Base-by-base conservation (phyloP, 2,113 vertebrate species). In the Vulpes lagopus region DNA sequence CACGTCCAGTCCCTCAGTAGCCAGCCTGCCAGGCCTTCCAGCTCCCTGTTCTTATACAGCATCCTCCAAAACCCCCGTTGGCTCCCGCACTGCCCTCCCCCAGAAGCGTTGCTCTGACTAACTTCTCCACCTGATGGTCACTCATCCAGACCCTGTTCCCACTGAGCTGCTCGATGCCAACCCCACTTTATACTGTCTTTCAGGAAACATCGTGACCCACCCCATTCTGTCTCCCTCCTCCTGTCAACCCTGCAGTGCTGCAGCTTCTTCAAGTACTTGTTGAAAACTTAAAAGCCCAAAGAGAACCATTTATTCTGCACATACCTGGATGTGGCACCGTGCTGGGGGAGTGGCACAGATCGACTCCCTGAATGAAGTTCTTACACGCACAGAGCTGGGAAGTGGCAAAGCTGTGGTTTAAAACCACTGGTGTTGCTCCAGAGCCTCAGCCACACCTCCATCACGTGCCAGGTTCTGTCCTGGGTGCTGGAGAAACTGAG, bases 61-160 rank as follows among this genome's bases (percentile, higher is more conserved):
- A 32, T 43, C 43, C 43, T 7, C 43, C 43, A 6, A 43, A 43
- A 43, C 60, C 59, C 38, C 8, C 11, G 4, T 62, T 8, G n/a
- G 25, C 60, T 57, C n/a, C 59, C 51, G 20, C 8, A 55, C 23
- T 32, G n/a, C 51, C 78, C n/a, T 80, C 2, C 76, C 32, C 32
- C 2, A 2, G 11, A 7, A n/a, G 3, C 64, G 11, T 57, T 57
- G 25, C 15, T 84, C 23, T 27, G 27, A 2, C 4, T 1, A 3
- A 7, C 53, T 11, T 57, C n/a, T 65, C 64, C 43, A 35, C 10
- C 0, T 9, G 51, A 43, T 19, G 0, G 5, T 60, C 38, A 53
- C 51, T 57, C 10, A 60, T 12, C 49, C 9, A 30, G 51, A 30
- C 51, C 43, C 32, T 25, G 19, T 20, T 19, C 80, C 38, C 7